Base-by-base conservation (phyloP, 1,140 invertebrate species). In the Ceratoteleas bidentatus region DNA sequence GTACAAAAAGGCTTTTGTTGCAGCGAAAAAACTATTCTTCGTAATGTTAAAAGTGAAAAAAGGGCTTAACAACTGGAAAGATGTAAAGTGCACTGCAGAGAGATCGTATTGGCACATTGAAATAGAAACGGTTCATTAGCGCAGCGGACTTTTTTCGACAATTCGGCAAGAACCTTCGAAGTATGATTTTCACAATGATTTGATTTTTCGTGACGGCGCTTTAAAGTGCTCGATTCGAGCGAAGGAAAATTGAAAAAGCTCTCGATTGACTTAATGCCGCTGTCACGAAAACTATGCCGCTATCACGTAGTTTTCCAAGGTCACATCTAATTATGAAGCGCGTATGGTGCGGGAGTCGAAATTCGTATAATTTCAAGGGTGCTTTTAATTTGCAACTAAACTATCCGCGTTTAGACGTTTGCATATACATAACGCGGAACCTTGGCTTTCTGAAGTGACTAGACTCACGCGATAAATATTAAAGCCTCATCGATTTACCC, bases 331-430 rank as follows among this genome's bases (percentile, higher is more conserved):
- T 81, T 76, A 66, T 81, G 66, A 68, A 60, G 50, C 66, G 73
- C 61, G 68, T 82, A 82, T 76, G 68, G 79, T 82, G 72, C 50
- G 60, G 66, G 56, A 76, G 16, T 75, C 62, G 33, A 73, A 77
- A 77, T 77, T 82, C 61, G 79, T 72, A 77, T 77, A 78, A 79
- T 79, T 75, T 83, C 81, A 83, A 83, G 81, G 81, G 81, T 83
- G 61, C 58, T 72, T 78, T 75, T 83, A 83, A 79, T 78, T 83
- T 79, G 54, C 50, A 54, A 79, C 60, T 73, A 73, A 54, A 79
- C 60, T 73, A 73, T 73, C 40, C 68, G 58, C 40, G 57, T 50
- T 11, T 60, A 66, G 34, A 9, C 53, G 40, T 13, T 58, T 68
- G 40, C n/a, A 58, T 74, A 81, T 65, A 81, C 38, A 57, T 73